Percentiles rank a stretch among this genome's conserved stretches.
phyloP scores from a whole-genome alignment of 2,113 vertebrate genomes.

The Junco hyemalis region DNA sequence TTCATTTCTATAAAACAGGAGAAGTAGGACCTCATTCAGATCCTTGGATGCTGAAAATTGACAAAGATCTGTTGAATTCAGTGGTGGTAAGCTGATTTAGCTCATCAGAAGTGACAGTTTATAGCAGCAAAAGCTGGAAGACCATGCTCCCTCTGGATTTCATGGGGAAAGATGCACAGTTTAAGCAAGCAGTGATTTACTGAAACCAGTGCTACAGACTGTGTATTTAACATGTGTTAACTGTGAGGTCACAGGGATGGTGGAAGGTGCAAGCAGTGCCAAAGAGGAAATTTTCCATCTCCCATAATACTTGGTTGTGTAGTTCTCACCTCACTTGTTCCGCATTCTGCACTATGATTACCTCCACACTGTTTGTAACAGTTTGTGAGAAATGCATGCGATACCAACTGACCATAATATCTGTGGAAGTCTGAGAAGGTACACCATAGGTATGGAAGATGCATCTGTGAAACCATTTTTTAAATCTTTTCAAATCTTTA shows the following conservation, averaged over 20 bases:
- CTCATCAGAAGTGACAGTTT: background rate
- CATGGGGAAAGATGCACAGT: background rate
- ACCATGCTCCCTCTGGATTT: background rate
- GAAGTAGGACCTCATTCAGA: background rate
- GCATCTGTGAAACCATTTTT: background rate
- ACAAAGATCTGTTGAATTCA: background rate
- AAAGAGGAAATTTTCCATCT: background rate
- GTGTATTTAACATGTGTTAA: background rate
- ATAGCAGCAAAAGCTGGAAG: background rate
- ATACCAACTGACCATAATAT: background rate
- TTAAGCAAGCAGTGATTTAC: background rate
- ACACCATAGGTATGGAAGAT: background rate
- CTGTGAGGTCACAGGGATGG: background rate
- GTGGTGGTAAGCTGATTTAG: background rate
- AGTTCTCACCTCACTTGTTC: background rate
- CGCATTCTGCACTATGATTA: background rate
- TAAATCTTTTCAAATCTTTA: background rate
- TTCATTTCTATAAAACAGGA: background rate
- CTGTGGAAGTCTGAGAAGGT: background rate
- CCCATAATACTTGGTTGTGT: background rate
- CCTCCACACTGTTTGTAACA: background rate
- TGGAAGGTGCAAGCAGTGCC: background rate
- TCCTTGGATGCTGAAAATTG: background rate
- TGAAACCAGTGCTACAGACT: background rate
- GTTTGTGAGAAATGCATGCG: background rate